A percentile compares a stretch with the other conserved stretches of the same genome.
These are phyloP conservation scores for Plectrocnemia conspersa DNA, from an alignment of 1,140 invertebrate species.

Conservation along the genomic window DNA sequence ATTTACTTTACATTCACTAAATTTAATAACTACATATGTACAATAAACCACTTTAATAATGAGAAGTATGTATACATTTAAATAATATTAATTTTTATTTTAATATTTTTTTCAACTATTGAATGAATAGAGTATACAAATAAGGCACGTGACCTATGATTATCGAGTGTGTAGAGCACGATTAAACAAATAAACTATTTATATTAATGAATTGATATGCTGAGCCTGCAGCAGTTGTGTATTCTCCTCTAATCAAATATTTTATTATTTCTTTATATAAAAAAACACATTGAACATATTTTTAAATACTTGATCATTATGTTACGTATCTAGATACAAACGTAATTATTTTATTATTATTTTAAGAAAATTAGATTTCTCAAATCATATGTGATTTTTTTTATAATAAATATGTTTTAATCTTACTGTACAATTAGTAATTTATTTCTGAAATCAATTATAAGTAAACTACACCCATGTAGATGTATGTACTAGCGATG, in stretches of 20 bases:
- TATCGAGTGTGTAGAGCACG: slow-evolving; percentile 32
- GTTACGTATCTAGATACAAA: no score
- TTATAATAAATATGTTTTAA: no score
- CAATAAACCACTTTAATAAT: not conserved
- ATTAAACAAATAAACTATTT: slow-evolving; percentile 37
- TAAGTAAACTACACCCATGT: slow-evolving; percentile 13
- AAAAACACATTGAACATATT: not conserved
- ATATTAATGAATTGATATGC: slow-evolving; percentile 34
- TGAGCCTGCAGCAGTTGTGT: not conserved
- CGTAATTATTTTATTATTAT: no score
- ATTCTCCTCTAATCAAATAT: slow-evolving; percentile 10
- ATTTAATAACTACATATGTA: no score
- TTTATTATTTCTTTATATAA: not conserved
- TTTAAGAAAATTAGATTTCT: no score
- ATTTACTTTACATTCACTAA: not conserved
- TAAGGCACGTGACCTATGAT: slow-evolving; percentile 29
- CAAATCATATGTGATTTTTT: no score
- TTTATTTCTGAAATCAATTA: no score
- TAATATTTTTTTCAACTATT: not conserved
- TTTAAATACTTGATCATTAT: not conserved
- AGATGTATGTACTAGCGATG: slow-evolving; percentile 15
- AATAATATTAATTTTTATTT: no score
- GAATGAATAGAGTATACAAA: slow-evolving; percentile 15
- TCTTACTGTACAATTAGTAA: no score
- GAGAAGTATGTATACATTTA: not conserved